phyloP scores from a whole-genome alignment of 2,113 vertebrate species.

The Hucho hucho region DNA sequence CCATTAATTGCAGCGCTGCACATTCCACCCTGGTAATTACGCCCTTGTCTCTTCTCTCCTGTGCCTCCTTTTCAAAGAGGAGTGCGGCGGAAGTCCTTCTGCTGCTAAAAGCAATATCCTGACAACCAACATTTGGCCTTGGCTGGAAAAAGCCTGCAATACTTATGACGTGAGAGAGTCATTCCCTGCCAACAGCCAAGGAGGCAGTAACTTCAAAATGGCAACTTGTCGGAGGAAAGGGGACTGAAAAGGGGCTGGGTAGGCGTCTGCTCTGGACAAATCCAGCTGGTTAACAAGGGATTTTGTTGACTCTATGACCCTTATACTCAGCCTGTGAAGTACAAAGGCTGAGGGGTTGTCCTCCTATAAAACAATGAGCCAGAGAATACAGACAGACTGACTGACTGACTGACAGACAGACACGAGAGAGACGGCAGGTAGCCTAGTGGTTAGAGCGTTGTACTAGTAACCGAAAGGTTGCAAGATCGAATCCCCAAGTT shows the following conservation, averaged over 20 bases:
- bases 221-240: slow-evolving; percentile 26
- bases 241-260: slow-evolving; percentile 13
- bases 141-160: slow-evolving; percentile 51
- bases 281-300: slow-evolving; percentile 50
- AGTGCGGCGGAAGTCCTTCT: slow-evolving; percentile 50
- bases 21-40: slow-evolving; percentile 66
- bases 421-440: no score
- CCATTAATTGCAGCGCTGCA: slow-evolving; percentile 55
- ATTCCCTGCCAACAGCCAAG: slow-evolving; percentile 24
- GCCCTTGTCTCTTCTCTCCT: slow-evolving; percentile 48
- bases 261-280: slow-evolving; percentile 31
- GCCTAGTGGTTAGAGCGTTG: no score
- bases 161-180: slow-evolving; percentile 63
- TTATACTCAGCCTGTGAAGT: slow-evolving; percentile 15
- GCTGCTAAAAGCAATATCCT: slow-evolving; percentile 74
- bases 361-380: background rate
- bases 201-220: slow-evolving; percentile 41
- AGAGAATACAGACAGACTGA: background rate
- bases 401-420: no score
- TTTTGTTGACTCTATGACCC: slow-evolving; percentile 3
- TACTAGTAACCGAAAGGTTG: no score
- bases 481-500: no score
- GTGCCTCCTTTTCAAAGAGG: slow-evolving; percentile 45
- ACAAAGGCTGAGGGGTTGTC: background rate
- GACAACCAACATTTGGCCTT: slow-evolving; percentile 45